Evolutionary conservation across 2,888 invertebrate genomes (phyloP), one percentile per base, ranked within the genome.

Genomic region (Mimumesa dahlbomi): DNA sequence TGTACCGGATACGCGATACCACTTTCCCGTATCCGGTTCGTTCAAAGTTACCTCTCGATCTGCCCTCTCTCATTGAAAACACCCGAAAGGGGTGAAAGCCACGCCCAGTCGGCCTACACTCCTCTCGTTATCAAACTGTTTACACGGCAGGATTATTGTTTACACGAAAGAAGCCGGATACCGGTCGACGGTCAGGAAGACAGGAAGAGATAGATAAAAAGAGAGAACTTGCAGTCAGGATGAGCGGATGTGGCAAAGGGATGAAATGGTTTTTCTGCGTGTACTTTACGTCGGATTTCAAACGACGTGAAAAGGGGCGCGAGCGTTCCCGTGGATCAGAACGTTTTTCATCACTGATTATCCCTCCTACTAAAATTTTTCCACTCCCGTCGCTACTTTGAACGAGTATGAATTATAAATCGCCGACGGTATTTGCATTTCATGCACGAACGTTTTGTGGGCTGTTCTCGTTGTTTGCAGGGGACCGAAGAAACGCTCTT

Each of bases 111-210:
- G 29, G 61, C 42, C 11, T 19, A 16, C n/a, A 19, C 49, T 21
- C 62, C 50, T 80, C 79, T 81, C 81, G 80, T 78, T 81, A 83
- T 79, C 78, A 83, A 77, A 70, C 77, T 80, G 81, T 84, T 84
- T 84, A 79, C 82, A 79, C 68, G 71, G 72, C 73, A 75, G 72
- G 75, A 84, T 81, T 84, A 84, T 84, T 84, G 85, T 85, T 84
- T 83, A 81, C 81, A 70, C 73, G 73, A 74, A 75, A 63, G 62
- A 63, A 77, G 53, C 57, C 43, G 21, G 43, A 21, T 40, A 16
- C 25, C 29, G 16, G 34, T 29, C 61, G n/a, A 18, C 58, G 56
- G 31, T 34, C 42, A 31, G 40, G 38, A 49, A 64, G 45, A 16
- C 49, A 2, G 50, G 22, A 2, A 25, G 49, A 53, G 54, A 62